Evolutionary conservation across 2,888 invertebrate species (phyloP).

Genomic region (Apocheima hispidaria): DNA sequence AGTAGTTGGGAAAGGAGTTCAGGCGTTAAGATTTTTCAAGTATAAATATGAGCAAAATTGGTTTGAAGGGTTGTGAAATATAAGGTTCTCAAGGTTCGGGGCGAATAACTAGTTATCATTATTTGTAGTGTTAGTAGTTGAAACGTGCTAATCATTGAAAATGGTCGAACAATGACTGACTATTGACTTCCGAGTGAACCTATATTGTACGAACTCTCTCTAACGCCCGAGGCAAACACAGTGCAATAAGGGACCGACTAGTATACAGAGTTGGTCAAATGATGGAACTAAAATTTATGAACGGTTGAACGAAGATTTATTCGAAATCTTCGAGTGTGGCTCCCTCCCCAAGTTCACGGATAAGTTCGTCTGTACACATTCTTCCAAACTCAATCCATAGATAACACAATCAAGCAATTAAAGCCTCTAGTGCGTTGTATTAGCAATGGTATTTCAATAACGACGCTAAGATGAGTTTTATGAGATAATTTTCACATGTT

Average conservation of each 20-base stretch:
- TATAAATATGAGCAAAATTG: too few species aligned
- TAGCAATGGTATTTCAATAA: not conserved
- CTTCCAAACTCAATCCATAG: not conserved
- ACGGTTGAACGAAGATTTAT: not conserved
- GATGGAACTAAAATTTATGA: not conserved
- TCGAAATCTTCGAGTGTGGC: not conserved
- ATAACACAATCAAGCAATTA: not conserved
- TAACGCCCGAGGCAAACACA: not conserved
- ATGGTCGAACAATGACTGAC: slow-evolving; percentile 8
- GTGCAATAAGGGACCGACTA: not conserved
- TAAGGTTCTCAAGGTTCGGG: too few species aligned
- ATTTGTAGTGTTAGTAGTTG: not conserved
- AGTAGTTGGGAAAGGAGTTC: too few species aligned
- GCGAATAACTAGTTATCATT: too few species aligned
- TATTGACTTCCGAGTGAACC: slow-evolving; percentile 5
- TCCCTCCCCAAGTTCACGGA: not conserved
- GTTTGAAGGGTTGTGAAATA: too few species aligned
- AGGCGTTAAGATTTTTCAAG: too few species aligned
- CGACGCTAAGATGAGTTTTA: not conserved
- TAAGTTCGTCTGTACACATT: not conserved
- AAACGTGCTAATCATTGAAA: not conserved
- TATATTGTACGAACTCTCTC: not conserved
- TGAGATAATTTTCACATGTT: slow-evolving; percentile 9
- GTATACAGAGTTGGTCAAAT: not conserved
- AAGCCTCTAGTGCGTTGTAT: not conserved